Evolutionary conservation across 2,113 vertebrate species (phyloP).

Genomic region (Pogonocichla stellata): DNA sequence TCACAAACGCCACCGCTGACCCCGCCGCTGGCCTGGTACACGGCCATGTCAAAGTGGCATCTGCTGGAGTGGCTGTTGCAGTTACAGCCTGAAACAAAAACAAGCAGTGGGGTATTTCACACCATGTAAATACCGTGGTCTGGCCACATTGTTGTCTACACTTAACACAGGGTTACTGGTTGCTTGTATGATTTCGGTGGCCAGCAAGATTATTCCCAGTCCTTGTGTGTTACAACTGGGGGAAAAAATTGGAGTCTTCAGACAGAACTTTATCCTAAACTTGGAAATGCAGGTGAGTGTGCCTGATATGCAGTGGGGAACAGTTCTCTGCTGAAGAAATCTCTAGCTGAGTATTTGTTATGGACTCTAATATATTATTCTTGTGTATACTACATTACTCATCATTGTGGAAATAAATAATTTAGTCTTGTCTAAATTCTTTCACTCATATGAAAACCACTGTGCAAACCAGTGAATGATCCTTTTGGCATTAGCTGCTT

Average conservation of each 20-base stretch:
- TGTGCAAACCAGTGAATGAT: neutral
- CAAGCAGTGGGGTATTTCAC: neutral
- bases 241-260: neutral
- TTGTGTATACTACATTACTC: neutral
- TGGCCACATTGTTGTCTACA: neutral
- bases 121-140: neutral
- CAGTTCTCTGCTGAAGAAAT: neutral
- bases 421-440: neutral
- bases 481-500: neutral
- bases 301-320: neutral
- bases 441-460: neutral
- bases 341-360: neutral
- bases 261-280: neutral
- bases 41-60: conserved; percentile 80
- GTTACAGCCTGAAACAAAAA: conserved; percentile 76
- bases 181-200: neutral
- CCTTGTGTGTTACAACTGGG: neutral
- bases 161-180: neutral
- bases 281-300: neutral
- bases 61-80: conserved; percentile 83
- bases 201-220: neutral
- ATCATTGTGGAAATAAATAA: neutral
- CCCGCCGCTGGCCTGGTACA: conserved; percentile 66
- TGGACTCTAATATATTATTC: neutral
- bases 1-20: conserved; percentile 85